These are phyloP conservation scores for Hirudinaria manillensis DNA, from an alignment of 2,888 invertebrate species.

Conservation along the genomic window DNA sequence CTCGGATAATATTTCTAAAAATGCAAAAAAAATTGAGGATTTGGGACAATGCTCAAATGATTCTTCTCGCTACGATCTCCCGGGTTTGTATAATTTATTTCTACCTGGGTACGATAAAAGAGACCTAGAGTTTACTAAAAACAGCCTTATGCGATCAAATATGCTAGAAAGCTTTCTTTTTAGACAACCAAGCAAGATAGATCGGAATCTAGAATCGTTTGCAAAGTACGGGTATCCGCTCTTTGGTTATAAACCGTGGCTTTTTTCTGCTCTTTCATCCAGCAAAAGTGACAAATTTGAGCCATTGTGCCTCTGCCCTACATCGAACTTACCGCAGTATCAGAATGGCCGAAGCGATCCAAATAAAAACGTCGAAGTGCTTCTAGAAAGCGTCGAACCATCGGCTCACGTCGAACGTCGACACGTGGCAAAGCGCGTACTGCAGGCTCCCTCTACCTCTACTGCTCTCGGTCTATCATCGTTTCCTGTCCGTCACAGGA, in stretches of 20 bases:
- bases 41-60: background rate
- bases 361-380: background rate
- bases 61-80: background rate
- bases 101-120: too few species aligned
- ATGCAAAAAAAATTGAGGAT: too few species aligned
- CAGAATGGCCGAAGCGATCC: background rate
- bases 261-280: too few species aligned
- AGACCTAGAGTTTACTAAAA: background rate
- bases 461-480: background rate
- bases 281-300: background rate
- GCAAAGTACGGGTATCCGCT: background rate
- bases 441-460: conserved; percentile 12
- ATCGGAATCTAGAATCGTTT: background rate
- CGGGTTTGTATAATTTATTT: background rate
- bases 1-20: too few species aligned
- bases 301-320: background rate
- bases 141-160: background rate
- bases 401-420: background rate
- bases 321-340: conserved; percentile 4
- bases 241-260: background rate
- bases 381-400: background rate
- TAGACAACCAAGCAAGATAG: background rate
- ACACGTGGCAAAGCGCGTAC: too few species aligned
- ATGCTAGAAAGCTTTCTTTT: background rate
- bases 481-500: conserved; percentile 40